phyloP scores from a whole-genome alignment of 2,113 vertebrate species.

The Etheostoma spectabile region DNA sequence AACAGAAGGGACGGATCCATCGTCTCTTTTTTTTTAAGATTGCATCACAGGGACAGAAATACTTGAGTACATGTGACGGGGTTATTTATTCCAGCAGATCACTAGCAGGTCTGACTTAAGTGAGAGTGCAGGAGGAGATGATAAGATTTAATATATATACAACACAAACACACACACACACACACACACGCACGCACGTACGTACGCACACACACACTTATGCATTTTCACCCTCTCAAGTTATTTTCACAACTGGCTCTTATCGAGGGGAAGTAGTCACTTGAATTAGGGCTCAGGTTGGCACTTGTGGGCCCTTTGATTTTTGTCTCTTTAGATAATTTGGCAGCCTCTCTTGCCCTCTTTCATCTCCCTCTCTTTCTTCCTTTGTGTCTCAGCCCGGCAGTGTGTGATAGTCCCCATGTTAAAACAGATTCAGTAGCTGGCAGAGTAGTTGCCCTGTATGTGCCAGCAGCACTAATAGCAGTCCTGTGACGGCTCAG shows the following conservation, averaged over 20 bases:
- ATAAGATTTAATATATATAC: conserved; percentile 56
- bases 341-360: conserved; percentile 37
- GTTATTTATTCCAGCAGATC: no score
- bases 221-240: conserved; percentile 3
- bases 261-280: conserved; percentile 61
- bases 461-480: conserved; percentile 69
- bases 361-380: conserved; percentile 30
- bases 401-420: conserved; percentile 41
- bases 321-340: conserved; percentile 61
- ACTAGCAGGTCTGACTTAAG: conserved; percentile 43
- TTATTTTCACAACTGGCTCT: conserved; percentile 25
- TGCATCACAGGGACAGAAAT: conserved; percentile 58
- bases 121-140: conserved; percentile 13
- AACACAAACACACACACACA: neutral
- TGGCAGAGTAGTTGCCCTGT: conserved; percentile 50
- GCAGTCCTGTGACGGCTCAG: conserved; percentile 73
- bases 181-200: neutral
- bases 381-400: conserved; percentile 12
- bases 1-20: conserved; percentile 22
- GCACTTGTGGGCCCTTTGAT: conserved; percentile 63
- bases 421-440: conserved; percentile 71
- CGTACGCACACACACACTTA: neutral
- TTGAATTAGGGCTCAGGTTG: conserved; percentile 47
- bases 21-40: neutral
- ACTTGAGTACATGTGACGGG: conserved; percentile 46